These are phyloP conservation scores for Panopea generosa DNA, from an alignment of 2,888 invertebrate genomes.

Conservation along the genomic window DNA sequence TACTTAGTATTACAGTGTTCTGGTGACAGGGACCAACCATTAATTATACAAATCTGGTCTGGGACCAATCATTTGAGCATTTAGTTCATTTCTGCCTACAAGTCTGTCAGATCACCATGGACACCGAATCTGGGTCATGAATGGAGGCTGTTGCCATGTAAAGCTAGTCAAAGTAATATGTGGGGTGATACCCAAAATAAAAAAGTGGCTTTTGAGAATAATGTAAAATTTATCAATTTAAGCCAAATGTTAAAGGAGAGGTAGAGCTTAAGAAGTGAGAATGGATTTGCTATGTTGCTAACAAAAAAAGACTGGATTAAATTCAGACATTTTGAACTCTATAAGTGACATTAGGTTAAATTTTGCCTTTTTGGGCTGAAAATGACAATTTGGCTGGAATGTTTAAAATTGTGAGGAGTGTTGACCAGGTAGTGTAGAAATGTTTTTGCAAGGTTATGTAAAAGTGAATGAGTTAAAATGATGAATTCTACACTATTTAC, in stretches of 20 bases:
- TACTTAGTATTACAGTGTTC: constrained; percentile 32
- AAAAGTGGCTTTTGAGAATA: neutral
- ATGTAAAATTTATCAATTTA: constrained; percentile 8
- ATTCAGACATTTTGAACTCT: too few species aligned
- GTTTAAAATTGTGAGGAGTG: too few species aligned
- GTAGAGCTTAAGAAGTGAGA: neutral
- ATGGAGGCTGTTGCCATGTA: constrained; percentile 7
- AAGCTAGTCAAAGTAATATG: constrained; percentile 10
- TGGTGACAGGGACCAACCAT: constrained; percentile 37
- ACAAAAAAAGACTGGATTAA: too few species aligned
- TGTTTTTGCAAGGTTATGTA: too few species aligned
- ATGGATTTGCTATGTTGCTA: too few species aligned
- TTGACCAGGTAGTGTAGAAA: too few species aligned
- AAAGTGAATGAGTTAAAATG: neutral
- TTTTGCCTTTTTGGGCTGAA: too few species aligned
- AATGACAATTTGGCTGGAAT: too few species aligned
- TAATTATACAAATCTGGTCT: constrained; percentile 14
- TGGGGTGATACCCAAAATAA: neutral
- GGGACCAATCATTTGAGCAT: constrained; percentile 30
- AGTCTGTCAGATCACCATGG: constrained; percentile 10
- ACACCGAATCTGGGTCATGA: constrained; percentile 1
- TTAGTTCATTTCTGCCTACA: too few species aligned
- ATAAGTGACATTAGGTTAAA: too few species aligned
- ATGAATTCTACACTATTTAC: neutral
- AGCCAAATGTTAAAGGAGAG: neutral